Evolutionary conservation across 2,797 vertebrate species (phyloP).

Genomic region (Trichosurus vulpecula): DNA sequence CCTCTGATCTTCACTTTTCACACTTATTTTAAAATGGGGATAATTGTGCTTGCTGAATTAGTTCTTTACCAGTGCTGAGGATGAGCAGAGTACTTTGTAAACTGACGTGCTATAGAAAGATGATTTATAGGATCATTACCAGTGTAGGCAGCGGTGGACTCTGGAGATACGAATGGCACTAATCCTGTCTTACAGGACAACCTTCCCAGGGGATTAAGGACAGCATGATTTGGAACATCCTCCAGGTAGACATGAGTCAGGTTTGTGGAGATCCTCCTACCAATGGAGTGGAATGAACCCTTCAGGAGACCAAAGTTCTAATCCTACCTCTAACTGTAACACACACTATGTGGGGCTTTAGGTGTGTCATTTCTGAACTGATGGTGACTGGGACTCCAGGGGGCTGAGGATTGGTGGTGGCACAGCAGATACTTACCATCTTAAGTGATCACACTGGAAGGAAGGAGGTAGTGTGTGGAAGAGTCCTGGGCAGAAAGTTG

Average conservation of each 20-base stretch:
- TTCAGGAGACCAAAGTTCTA: slow-evolving; percentile 12
- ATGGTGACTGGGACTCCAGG: not conserved
- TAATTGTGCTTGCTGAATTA: not conserved
- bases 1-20: not conserved
- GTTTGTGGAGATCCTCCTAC: not conserved
- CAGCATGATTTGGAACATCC: not conserved
- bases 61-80: not conserved
- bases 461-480: not conserved
- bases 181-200: not conserved
- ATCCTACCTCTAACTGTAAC: not conserved
- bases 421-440: not conserved
- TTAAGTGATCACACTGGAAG: not conserved
- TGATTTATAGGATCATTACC: not conserved
- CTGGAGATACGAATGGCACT: not conserved
- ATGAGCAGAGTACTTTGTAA: not conserved
- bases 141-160: not conserved
- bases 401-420: not conserved
- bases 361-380: slow-evolving; percentile 3
- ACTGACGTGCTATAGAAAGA: not conserved
- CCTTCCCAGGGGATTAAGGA: not conserved
- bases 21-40: not conserved
- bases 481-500: not conserved
- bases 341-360: not conserved
- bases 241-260: not conserved
- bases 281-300: not conserved